A percentile compares a stretch with the other conserved stretches of the same genome.
These are phyloP conservation scores for Neodon shergylaensis DNA, from an alignment of 2,113 vertebrate genomes.

Conservation along the genomic window DNA sequence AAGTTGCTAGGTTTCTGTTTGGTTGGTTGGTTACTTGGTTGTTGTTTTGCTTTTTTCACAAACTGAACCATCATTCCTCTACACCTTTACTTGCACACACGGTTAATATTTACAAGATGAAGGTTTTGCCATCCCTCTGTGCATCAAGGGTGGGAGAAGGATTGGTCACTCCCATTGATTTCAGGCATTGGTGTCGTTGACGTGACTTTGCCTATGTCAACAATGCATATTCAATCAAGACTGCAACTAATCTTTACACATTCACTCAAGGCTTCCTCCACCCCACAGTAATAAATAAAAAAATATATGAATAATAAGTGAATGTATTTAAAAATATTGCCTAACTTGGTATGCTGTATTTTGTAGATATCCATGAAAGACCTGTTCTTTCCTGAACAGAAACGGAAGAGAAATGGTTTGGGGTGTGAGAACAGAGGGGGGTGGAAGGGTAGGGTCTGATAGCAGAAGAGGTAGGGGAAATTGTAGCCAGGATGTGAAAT, in stretches of 20 bases:
- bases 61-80: background rate
- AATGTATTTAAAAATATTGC: background rate
- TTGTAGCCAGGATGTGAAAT: background rate
- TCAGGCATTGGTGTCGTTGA: background rate
- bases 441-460: accelerated
- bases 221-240: background rate
- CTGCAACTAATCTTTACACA: background rate
- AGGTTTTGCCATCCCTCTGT: background rate
- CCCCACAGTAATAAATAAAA: background rate
- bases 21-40: background rate
- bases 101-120: background rate
- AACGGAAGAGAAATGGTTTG: background rate
- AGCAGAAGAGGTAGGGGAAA: background rate
- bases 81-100: background rate
- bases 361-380: background rate
- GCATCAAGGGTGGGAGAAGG: background rate
- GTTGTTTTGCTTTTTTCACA: background rate
- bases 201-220: background rate
- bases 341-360: background rate
- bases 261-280: background rate
- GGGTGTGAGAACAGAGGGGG: background rate
- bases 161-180: background rate
- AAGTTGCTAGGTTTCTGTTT: background rate
- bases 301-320: background rate
- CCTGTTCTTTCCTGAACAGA: background rate